Percentiles rank a stretch among this genome's conserved stretches.
These are phyloP conservation scores for Poeciliopsis infans DNA, from an alignment of 2,797 vertebrate genomes.

Conservation along the genomic window DNA sequence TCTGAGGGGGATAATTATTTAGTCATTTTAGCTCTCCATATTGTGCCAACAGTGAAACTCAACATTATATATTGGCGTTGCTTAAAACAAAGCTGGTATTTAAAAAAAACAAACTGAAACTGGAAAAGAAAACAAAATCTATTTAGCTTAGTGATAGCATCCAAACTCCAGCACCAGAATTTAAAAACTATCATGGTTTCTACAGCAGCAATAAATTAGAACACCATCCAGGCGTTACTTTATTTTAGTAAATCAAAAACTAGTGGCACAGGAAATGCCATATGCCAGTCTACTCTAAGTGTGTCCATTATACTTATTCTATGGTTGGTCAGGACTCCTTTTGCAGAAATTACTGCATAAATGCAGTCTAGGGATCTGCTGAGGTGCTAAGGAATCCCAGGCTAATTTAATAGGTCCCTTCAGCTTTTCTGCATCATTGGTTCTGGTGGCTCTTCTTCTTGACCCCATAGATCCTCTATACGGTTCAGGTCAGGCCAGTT, in stretches of 20 bases:
- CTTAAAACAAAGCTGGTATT: slow-evolving; percentile 30
- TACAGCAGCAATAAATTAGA: not conserved
- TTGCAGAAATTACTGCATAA: not conserved
- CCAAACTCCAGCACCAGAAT: slow-evolving; percentile 7
- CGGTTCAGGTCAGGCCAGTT: not conserved
- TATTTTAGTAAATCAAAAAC: not conserved
- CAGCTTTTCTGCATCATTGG: not conserved
- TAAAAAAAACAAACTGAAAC: slow-evolving; percentile 12
- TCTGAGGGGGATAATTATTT: slow-evolving; percentile 70
- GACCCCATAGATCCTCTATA: not conserved
- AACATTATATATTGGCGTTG: slow-evolving; percentile 31
- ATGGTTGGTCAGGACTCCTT: not conserved
- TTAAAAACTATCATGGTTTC: slow-evolving; percentile 4
- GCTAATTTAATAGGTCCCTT: not conserved
- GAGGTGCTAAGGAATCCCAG: not conserved
- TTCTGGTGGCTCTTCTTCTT: not conserved
- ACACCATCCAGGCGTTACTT: not conserved
- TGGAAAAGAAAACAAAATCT: slow-evolving; percentile 5
- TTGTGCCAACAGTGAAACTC: slow-evolving; percentile 45
- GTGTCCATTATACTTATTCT: not conserved
- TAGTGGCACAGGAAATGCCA: not conserved
- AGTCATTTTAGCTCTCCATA: slow-evolving; percentile 53
- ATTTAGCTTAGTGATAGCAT: slow-evolving; percentile 16
- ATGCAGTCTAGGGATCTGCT: not conserved
- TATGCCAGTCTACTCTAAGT: not conserved